These are phyloP conservation scores for Calidris pugnax DNA, from an alignment of 2,113 vertebrate genomes.

Conservation along the genomic window DNA sequence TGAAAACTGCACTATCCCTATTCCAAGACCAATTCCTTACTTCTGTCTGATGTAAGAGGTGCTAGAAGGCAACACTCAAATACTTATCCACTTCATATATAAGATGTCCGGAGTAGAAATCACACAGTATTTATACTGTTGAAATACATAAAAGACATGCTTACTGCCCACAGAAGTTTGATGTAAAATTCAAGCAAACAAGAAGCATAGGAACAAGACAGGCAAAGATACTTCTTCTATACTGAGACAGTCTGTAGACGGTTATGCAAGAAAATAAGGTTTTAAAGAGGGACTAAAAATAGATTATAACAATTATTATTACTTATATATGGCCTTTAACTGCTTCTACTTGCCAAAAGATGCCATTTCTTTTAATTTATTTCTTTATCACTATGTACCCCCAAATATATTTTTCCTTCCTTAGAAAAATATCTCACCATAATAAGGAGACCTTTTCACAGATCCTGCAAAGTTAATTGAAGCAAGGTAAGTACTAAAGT, in stretches of 20 bases:
- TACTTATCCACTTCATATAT: not conserved
- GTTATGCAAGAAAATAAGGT: not conserved
- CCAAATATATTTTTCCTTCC: conserved; percentile 17
- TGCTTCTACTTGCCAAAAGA: not conserved
- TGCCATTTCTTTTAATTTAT: not conserved
- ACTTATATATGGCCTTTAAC: not conserved
- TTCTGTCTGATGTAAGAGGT: not conserved
- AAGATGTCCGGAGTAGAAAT: not conserved
- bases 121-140: not conserved
- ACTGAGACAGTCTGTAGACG: not conserved
- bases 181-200: not conserved
- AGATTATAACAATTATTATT: not conserved
- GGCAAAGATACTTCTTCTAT: not conserved
- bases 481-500: conserved; percentile 56
- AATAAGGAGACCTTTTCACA: conserved; percentile 57
- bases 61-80: not conserved
- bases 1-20: not conserved
- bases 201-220: not conserved
- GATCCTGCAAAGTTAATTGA: conserved; percentile 67
- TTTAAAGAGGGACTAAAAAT: not conserved
- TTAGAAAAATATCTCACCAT: conserved; percentile 25
- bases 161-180: not conserved
- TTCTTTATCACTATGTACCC: not conserved
- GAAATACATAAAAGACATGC: not conserved
- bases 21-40: not conserved